A percentile compares a stretch with the other conserved stretches of the same genome.
phyloP scores from a whole-genome alignment of 2,888 invertebrate species.

The Netelia melanura region DNA sequence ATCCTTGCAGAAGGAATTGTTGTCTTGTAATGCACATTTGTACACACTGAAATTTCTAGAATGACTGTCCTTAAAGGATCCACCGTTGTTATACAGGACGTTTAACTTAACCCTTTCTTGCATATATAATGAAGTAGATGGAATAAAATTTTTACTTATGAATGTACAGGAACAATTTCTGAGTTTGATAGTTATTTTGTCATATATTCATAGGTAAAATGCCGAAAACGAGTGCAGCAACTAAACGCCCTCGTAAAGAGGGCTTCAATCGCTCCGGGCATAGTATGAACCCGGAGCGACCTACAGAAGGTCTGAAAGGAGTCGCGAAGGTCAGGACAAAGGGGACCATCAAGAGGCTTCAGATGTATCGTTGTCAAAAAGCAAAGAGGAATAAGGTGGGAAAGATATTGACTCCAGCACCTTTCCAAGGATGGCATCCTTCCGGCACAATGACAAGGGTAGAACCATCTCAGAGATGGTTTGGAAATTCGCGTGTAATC shows the following conservation, averaged over 20 bases:
- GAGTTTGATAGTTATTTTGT: not conserved
- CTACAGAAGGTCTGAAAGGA: slow-evolving; percentile 92
- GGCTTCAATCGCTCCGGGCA: slow-evolving; percentile 95
- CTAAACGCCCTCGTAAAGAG: slow-evolving; percentile 92
- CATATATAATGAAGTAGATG: too few species aligned
- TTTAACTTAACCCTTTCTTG: too few species aligned
- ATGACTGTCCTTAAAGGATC: too few species aligned
- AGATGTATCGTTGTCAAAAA: slow-evolving; percentile 99
- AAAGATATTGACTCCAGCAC: slow-evolving; percentile 97
- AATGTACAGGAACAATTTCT: too few species aligned
- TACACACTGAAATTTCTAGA: too few species aligned
- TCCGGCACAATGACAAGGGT: slow-evolving; percentile 97
- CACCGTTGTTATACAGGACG: too few species aligned
- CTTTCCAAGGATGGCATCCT: slow-evolving; percentile 95
- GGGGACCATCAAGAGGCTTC: slow-evolving; percentile 97
- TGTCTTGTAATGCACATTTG: too few species aligned
- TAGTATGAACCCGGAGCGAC: slow-evolving; percentile 97
- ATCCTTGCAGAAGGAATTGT: too few species aligned
- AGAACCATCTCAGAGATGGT: slow-evolving; percentile 99
- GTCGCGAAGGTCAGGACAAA: slow-evolving; percentile 94
- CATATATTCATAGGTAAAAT: slow-evolving; percentile 84
- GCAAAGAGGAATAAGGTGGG: slow-evolving; percentile 95
- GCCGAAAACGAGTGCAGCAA: slow-evolving; percentile 91
- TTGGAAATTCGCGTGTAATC: slow-evolving; percentile 98
- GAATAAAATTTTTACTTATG: too few species aligned